A percentile compares a stretch with the other conserved stretches of the same genome.
Evolutionary conservation across 2,113 vertebrate genomes (phyloP).

Genomic region (Circaetus cinerascens): DNA sequence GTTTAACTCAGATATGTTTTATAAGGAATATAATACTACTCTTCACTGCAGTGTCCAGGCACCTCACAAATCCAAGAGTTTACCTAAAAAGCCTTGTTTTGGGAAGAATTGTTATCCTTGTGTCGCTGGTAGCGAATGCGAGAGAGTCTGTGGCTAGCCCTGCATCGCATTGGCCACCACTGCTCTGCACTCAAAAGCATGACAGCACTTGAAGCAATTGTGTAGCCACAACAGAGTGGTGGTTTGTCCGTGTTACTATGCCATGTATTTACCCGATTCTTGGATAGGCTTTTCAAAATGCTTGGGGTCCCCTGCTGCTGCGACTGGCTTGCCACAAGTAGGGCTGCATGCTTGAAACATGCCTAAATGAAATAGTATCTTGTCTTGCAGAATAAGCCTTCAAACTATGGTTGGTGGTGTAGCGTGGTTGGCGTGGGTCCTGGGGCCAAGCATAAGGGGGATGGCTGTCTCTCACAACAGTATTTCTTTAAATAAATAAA

Average conservation of each 20-base stretch:
- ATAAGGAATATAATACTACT: not conserved
- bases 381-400: not conserved
- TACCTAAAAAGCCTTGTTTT: not conserved
- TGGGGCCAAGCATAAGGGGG: not conserved
- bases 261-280: rapidly evolving
- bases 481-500: not conserved
- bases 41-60: not conserved
- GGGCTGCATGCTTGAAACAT: rapidly evolving
- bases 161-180: rapidly evolving
- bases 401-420: not conserved
- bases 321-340: not conserved
- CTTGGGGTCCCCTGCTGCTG: not conserved
- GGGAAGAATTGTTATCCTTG: not conserved
- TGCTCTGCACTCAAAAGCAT: not conserved
- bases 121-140: not conserved
- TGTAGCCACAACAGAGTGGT: not conserved
- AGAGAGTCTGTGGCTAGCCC: no score
- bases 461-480: not conserved
- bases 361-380: not conserved
- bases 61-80: not conserved
- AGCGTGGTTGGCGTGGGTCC: not conserved
- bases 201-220: not conserved
- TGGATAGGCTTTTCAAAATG: not conserved
- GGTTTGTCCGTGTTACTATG: not conserved
- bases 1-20: not conserved